Evolutionary conservation across 2,888 invertebrate species (phyloP).

Genomic region (Amiota minor): DNA sequence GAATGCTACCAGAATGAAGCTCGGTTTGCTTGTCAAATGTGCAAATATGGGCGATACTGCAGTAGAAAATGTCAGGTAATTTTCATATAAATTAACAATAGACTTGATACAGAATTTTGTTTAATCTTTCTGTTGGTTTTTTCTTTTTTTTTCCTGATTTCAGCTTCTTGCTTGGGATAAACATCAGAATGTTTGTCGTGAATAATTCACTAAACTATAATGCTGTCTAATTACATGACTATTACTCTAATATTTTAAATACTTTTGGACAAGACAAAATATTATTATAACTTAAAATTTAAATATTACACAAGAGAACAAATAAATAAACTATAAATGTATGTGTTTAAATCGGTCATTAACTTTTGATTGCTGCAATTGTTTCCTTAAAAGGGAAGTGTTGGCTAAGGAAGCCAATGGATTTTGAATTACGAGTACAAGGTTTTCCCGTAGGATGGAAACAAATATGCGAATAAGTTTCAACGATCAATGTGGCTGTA

Average conservation of each 20-base stretch:
- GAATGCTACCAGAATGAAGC: constrained; percentile 87
- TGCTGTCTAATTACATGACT: no score
- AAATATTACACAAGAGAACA: neutral
- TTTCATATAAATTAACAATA: constrained; percentile 20
- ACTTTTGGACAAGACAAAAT: neutral
- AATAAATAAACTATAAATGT: neutral
- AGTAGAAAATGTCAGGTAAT: constrained; percentile 92
- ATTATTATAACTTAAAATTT: constrained; percentile 17
- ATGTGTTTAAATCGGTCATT: no score
- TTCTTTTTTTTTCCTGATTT: constrained; percentile 54
- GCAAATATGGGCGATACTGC: constrained; percentile 96
- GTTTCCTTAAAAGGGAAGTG: no score
- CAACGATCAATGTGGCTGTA: no score
- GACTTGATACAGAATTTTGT: neutral
- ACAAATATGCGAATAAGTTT: neutral
- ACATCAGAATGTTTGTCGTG: constrained; percentile 88
- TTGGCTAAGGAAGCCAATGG: no score
- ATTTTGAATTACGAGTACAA: no score
- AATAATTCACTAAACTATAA: constrained; percentile 73
- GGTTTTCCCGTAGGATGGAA: no score
- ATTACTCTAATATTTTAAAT: no score
- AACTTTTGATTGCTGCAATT: no score
- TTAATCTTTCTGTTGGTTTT: neutral
- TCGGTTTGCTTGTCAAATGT: constrained; percentile 91
- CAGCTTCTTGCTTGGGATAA: constrained; percentile 91